Conservation (phyloP, 30 jellyfish, hydroid and myxozoan species). For the Mastigias papua region DNA sequence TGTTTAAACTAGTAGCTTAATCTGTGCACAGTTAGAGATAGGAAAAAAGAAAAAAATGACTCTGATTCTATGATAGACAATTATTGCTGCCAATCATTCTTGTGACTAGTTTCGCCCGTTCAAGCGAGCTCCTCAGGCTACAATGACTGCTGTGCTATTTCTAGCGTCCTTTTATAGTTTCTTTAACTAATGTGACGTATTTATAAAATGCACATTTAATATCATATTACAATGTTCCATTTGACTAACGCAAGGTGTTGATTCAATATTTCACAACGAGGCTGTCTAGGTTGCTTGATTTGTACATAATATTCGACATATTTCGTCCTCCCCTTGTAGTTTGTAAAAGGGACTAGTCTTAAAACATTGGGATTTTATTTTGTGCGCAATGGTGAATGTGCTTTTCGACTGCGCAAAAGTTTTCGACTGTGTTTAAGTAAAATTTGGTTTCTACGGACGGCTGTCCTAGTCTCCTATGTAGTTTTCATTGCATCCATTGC, state of each 20-base stretch:
- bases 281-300: neutral
- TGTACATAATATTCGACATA: neutral
- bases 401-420: neutral
- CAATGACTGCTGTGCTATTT: neutral
- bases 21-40: no score
- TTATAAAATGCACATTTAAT: neutral
- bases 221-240: slow-evolving; percentile 10
- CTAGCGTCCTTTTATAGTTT: neutral
- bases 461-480: slow-evolving; percentile 8
- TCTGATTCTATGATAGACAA: neutral
- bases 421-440: neutral
- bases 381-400: slow-evolving; percentile 9
- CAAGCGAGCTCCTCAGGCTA: neutral
- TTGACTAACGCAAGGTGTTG: slow-evolving; percentile 26
- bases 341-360: slow-evolving; percentile 25
- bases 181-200: slow-evolving; percentile 7
- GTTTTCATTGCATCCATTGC: neutral
- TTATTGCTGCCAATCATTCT: neutral
- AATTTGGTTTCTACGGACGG: slow-evolving; percentile 14
- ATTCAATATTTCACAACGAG: slow-evolving; percentile 1
- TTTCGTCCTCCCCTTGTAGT: slow-evolving; percentile 10
- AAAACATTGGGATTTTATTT: slow-evolving; percentile 22
- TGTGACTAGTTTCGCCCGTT: neutral
- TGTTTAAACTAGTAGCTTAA: no score
- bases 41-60: neutral